A percentile compares a stretch with the other conserved stretches of the same genome.
These are phyloP conservation scores for Scortum barcoo DNA, from an alignment of 2,113 vertebrate genomes.

Conservation along the genomic window DNA sequence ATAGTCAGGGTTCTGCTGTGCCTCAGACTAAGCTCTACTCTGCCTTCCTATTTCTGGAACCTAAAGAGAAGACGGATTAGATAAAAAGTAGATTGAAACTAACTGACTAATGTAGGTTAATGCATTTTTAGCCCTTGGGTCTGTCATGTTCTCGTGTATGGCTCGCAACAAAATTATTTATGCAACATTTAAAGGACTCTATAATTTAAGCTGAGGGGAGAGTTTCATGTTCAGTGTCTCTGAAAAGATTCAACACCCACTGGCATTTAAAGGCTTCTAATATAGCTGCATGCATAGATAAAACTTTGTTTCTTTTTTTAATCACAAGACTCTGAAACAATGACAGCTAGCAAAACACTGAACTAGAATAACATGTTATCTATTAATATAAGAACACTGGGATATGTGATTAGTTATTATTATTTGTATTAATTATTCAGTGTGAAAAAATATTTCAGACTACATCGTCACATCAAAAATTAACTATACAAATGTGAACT, in stretches of 20 bases:
- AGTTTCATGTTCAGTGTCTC: constrained; percentile 37
- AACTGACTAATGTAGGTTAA: constrained; percentile 37
- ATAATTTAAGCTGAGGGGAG: constrained; percentile 36
- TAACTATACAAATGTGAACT: background rate
- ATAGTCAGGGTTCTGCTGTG: background rate
- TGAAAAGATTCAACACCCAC: constrained; percentile 5
- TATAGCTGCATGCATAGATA: background rate
- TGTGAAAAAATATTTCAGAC: background rate
- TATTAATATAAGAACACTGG: background rate
- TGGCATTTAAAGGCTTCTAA: background rate
- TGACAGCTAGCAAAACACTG: background rate
- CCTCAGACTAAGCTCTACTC: background rate
- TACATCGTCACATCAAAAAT: background rate
- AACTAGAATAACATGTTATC: background rate
- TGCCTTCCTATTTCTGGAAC: background rate
- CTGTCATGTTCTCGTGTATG: background rate
- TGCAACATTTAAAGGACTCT: constrained; percentile 49
- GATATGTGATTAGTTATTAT: background rate
- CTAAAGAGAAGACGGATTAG: background rate
- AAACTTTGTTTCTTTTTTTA: background rate
- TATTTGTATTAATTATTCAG: no score
- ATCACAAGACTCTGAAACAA: background rate
- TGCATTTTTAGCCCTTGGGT: constrained; percentile 37
- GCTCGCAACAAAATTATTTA: constrained; percentile 46
- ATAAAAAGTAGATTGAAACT: background rate